Evolutionary conservation across 1,140 invertebrate species (phyloP).

Genomic region (Panulirus ornatus): DNA sequence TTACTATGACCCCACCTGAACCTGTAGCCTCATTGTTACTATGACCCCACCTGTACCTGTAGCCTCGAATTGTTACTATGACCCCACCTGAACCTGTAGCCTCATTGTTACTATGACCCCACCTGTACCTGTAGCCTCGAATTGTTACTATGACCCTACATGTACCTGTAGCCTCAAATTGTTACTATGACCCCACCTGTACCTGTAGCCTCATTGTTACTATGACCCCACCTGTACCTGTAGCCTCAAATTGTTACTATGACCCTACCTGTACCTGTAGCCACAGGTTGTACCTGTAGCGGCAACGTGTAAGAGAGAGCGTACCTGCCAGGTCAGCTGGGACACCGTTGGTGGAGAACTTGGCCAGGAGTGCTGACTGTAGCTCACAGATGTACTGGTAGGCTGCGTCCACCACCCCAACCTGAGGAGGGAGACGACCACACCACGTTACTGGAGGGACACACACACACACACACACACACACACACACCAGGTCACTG

Average conservation of each 20-base stretch:
- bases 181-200: too few relatives aligned
- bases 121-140: too few relatives aligned
- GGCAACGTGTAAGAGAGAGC: background rate
- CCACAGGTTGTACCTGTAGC: background rate
- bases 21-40: too few relatives aligned
- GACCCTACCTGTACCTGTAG: background rate
- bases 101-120: too few relatives aligned
- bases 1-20: too few relatives aligned
- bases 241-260: background rate
- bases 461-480: background rate
- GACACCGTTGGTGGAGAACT: constrained; percentile 58
- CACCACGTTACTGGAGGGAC: background rate
- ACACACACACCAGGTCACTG: background rate
- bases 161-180: too few relatives aligned
- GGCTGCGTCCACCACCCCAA: constrained; percentile 58
- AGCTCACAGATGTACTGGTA: constrained; percentile 61
- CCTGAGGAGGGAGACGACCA: constrained; percentile 27
- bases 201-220: too few relatives aligned
- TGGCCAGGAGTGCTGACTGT: constrained; percentile 55
- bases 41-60: too few relatives aligned
- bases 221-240: too few relatives aligned
- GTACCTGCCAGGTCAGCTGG: constrained; percentile 51
- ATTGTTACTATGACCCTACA: too few relatives aligned
- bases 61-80: too few relatives aligned
- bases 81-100: too few relatives aligned